A percentile compares a stretch with the other conserved stretches of the same genome.
phyloP scores from a whole-genome alignment of 1,140 invertebrate genomes.

The Rhizoglyphus robini region DNA sequence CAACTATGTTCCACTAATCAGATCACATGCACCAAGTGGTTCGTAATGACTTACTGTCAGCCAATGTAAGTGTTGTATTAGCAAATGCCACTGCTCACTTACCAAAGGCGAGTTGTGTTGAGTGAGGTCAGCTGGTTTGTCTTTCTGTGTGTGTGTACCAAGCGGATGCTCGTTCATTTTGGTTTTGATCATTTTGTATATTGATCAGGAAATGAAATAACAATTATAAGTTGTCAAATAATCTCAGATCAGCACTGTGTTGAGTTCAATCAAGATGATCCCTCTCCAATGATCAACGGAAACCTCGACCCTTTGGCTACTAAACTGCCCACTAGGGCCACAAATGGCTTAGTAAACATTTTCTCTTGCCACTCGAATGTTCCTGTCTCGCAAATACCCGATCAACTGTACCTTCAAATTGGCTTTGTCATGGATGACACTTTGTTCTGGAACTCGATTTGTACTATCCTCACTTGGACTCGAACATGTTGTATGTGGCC shows the following conservation, averaged over 20 bases:
- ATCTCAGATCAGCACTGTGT: constrained; percentile 49
- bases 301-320: neutral
- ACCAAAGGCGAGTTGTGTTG: too few relatives aligned
- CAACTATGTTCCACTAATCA: too few relatives aligned
- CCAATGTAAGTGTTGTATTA: too few relatives aligned
- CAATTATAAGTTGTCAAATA: neutral
- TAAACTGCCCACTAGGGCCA: neutral
- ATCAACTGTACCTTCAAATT: constrained; percentile 41
- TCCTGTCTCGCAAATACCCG: constrained; percentile 19
- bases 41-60: too few relatives aligned
- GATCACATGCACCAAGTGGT: too few relatives aligned
- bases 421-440: constrained; percentile 95
- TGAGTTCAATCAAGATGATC: constrained; percentile 87
- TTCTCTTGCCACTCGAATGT: neutral
- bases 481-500: constrained; percentile 69
- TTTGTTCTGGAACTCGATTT: constrained; percentile 73
- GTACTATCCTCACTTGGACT: constrained; percentile 60
- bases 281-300: constrained; percentile 57
- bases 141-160: too few relatives aligned
- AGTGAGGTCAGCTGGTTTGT: too few relatives aligned
- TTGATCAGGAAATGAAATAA: too few relatives aligned
- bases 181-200: too few relatives aligned
- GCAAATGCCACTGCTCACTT: too few relatives aligned
- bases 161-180: too few relatives aligned
- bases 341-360: neutral